Conservation (phyloP, 1,140 invertebrate species). For the Heterodera schachtii region DNA sequence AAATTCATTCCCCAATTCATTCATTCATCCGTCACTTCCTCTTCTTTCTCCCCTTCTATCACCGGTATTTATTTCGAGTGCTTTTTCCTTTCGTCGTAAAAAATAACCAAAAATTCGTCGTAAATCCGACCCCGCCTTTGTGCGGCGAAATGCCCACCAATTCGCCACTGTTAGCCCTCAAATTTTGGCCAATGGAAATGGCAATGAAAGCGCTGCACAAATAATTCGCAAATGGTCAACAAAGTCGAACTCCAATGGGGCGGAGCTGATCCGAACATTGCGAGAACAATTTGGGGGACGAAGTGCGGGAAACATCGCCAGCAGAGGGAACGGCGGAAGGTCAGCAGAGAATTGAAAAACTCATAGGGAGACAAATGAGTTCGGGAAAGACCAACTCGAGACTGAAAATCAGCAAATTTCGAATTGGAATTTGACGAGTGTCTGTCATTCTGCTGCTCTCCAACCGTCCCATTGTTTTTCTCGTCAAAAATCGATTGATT, state of each 20-base stretch:
- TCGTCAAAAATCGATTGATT: slow-evolving; percentile 6
- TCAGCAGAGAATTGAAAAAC: not conserved
- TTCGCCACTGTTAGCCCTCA: not conserved
- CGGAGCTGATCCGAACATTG: slow-evolving; percentile 17
- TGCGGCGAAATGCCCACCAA: slow-evolving; percentile 26
- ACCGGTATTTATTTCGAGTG: not conserved
- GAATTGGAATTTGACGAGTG: not conserved
- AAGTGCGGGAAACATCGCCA: slow-evolving; percentile 20
- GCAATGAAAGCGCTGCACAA: not conserved
- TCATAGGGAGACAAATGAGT: no score
- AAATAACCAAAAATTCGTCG: slow-evolving; percentile 23
- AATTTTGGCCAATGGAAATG: not conserved
- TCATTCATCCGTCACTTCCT: not conserved
- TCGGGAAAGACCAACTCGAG: no score
- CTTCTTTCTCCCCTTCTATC: not conserved
- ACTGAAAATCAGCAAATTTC: no score
- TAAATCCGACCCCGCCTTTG: slow-evolving; percentile 27
- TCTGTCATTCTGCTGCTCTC: not conserved
- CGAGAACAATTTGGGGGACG: slow-evolving; percentile 13
- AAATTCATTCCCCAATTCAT: not conserved
- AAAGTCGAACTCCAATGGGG: slow-evolving; percentile 27
- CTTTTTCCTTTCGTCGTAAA: not conserved
- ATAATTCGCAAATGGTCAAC: slow-evolving; percentile 30
- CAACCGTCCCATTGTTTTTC: not conserved
- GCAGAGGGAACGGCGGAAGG: not conserved